Evolutionary conservation across 2,888 invertebrate genomes (phyloP).

Genomic region (Sphinx pinastri): DNA sequence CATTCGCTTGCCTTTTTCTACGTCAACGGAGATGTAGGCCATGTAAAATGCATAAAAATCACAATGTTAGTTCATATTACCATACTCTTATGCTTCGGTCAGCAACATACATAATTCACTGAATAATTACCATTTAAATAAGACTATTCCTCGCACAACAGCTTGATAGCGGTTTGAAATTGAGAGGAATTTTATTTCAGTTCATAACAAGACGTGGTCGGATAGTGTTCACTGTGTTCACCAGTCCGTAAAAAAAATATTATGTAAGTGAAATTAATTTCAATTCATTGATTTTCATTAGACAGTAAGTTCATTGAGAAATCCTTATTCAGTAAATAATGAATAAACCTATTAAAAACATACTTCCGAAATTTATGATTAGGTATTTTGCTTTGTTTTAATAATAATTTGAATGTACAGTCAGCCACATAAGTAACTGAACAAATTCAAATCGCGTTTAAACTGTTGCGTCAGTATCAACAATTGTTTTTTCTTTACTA

Average conservation of each 20-base stretch:
- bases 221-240: slow-evolving; percentile 31
- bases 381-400: too few species aligned
- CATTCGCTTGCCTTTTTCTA: neutral
- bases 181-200: slow-evolving; percentile 44
- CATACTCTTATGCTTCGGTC: slow-evolving; percentile 38
- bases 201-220: slow-evolving; percentile 39
- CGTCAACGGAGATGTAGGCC: slow-evolving; percentile 9
- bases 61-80: slow-evolving; percentile 33
- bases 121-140: slow-evolving; percentile 50
- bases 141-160: slow-evolving; percentile 31
- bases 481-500: too few species aligned
- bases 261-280: slow-evolving; percentile 17
- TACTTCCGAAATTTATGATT: too few species aligned
- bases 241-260: neutral
- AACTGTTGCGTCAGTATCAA: too few species aligned
- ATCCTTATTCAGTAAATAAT: neutral
- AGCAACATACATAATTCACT: slow-evolving; percentile 59
- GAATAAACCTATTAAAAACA: too few species aligned
- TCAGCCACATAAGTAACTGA: too few species aligned
- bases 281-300: neutral
- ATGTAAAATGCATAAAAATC: slow-evolving; percentile 26
- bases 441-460: too few species aligned
- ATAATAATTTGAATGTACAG: too few species aligned
- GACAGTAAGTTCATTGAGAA: neutral
- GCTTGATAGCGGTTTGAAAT: slow-evolving; percentile 32